phyloP scores from a whole-genome alignment of 2,113 vertebrate genomes.

The Xerus inauris region DNA sequence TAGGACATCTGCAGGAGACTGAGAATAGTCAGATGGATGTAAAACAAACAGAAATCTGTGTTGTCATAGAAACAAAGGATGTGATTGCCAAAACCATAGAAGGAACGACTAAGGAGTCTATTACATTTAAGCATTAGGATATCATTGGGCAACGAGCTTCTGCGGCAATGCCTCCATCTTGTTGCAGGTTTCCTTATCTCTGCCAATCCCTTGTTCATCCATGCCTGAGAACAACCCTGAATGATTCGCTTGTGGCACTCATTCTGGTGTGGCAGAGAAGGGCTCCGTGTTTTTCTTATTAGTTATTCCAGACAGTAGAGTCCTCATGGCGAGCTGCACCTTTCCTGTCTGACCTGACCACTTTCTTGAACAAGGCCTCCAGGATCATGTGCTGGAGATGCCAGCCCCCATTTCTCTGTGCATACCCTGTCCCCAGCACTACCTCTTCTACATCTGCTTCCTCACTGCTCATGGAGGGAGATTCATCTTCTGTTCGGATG shows the following conservation, averaged over 20 bases:
- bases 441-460: background rate
- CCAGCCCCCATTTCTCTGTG: background rate
- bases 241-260: too few relatives aligned
- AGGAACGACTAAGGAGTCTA: background rate
- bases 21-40: background rate
- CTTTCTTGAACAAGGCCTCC: background rate
- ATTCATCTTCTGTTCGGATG: background rate
- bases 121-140: background rate
- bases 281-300: background rate
- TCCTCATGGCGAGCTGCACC: background rate
- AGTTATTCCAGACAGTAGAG: background rate
- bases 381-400: background rate
- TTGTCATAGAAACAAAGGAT: slow-evolving; percentile 59
- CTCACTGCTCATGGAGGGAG: background rate
- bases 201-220: background rate
- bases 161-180: background rate
- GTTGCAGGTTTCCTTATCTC: background rate
- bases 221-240: background rate
- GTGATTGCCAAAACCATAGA: background rate
- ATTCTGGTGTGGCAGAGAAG: background rate
- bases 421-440: background rate
- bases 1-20: background rate
- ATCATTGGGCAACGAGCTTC: background rate
- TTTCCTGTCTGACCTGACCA: background rate
- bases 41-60: background rate